Conservation (phyloP, 2,888 invertebrate species). For the Pristionchus fissidentatus region DNA sequence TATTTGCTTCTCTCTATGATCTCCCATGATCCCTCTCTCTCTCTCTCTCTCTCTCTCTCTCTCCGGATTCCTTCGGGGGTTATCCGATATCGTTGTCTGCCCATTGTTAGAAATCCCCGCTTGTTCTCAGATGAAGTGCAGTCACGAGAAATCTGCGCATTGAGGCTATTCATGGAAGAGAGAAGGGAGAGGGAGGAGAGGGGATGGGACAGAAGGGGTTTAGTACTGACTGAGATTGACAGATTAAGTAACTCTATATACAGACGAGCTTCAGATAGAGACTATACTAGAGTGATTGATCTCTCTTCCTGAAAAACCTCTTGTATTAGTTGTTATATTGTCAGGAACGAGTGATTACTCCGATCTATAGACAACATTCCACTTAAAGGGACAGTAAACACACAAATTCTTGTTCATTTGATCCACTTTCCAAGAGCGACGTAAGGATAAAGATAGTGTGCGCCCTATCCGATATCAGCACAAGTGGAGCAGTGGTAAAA, state of each 20-base stretch:
- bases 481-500: too few relatives aligned
- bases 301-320: background rate
- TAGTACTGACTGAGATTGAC: background rate
- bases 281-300: background rate
- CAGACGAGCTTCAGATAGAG: background rate
- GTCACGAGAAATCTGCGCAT: too few relatives aligned
- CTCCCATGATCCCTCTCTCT: background rate
- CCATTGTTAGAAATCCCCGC: slow-evolving; percentile 24
- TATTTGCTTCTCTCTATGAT: background rate
- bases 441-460: too few relatives aligned
- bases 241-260: too few relatives aligned
- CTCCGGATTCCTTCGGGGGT: background rate
- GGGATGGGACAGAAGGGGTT: background rate
- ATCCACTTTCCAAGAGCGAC: too few relatives aligned
- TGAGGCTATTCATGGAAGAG: background rate
- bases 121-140: background rate
- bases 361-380: too few relatives aligned
- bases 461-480: too few relatives aligned
- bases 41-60: background rate
- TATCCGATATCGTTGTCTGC: background rate
- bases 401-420: too few relatives aligned
- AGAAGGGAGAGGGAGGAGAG: slow-evolving; percentile 25
- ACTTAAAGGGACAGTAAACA: too few relatives aligned
- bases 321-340: too few relatives aligned
- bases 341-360: too few relatives aligned